These are phyloP conservation scores for Glaucomys volans DNA, from an alignment of 2,113 vertebrate genomes.

Conservation along the genomic window DNA sequence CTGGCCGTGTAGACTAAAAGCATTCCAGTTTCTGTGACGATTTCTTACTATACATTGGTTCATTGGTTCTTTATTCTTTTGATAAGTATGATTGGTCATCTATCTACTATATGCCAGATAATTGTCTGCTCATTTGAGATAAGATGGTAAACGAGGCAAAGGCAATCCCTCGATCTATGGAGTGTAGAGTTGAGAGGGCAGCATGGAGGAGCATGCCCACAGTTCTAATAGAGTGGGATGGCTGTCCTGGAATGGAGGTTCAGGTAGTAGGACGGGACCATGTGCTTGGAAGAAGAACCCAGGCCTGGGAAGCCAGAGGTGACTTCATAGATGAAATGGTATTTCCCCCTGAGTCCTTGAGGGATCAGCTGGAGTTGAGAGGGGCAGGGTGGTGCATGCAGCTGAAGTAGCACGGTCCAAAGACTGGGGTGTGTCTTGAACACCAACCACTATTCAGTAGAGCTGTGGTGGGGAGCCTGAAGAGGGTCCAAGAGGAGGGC, in stretches of 20 bases:
- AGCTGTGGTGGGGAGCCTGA: not conserved
- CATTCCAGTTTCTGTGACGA: not conserved
- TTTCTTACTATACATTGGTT: slow-evolving; percentile 10
- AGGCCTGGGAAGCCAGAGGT: not conserved
- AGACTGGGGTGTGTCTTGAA: not conserved
- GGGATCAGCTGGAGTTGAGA: not conserved
- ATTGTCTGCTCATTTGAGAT: slow-evolving; percentile 27
- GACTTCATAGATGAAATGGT: not conserved
- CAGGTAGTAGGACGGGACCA: not conserved
- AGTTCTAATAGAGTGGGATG: not conserved
- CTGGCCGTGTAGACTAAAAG: not conserved
- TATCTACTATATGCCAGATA: not conserved
- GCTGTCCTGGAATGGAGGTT: not conserved
- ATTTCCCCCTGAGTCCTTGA: slow-evolving; percentile 3
- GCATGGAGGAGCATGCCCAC: not conserved
- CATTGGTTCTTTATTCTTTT: slow-evolving; percentile 6
- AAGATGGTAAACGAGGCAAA: slow-evolving; percentile 23
- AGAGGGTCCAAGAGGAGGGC: not conserved
- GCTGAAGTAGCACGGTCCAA: not conserved
- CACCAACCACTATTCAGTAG: not conserved
- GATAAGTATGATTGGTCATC: not conserved
- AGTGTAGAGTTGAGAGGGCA: not conserved
- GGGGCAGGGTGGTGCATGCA: not conserved
- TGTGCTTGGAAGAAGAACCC: not conserved
- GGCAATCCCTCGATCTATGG: not conserved